These are phyloP conservation scores for Synergus umbraculus DNA, from an alignment of 2,888 invertebrate genomes.

Conservation along the genomic window DNA sequence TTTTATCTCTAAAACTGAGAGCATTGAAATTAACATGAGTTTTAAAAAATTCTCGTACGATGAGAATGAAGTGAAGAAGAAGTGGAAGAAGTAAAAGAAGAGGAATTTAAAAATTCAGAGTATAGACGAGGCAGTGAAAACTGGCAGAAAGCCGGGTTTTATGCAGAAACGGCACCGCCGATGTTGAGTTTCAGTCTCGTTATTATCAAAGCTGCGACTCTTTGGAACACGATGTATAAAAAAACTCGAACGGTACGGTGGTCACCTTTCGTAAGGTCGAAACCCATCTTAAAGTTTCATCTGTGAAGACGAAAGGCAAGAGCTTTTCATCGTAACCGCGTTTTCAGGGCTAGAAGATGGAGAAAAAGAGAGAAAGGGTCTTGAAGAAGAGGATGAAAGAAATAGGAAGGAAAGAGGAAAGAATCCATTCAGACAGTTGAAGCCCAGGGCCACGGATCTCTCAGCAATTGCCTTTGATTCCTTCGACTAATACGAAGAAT, in stretches of 20 bases:
- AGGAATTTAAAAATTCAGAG: neutral
- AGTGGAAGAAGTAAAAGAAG: neutral
- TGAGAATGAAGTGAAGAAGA: too few species aligned
- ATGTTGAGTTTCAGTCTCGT: conserved; percentile 37
- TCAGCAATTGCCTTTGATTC: conserved; percentile 63
- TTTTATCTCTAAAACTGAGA: too few species aligned
- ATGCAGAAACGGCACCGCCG: conserved; percentile 13
- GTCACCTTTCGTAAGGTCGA: conserved; percentile 37
- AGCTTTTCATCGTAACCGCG: conserved; percentile 36
- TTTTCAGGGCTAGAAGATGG: conserved; percentile 27
- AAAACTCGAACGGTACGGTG: conserved; percentile 28
- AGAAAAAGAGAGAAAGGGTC: conserved; percentile 29
- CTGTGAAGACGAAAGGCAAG: conserved; percentile 34
- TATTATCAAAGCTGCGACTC: conserved; percentile 31
- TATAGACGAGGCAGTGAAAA: conserved; percentile 1
- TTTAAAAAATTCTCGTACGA: too few species aligned
- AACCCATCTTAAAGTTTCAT: conserved; percentile 41
- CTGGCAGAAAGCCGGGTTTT: neutral
- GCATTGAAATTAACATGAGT: too few species aligned
- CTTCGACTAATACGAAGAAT: conserved; percentile 58
- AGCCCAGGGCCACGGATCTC: conserved; percentile 51
- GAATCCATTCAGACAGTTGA: conserved; percentile 37
- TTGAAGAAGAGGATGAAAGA: conserved; percentile 37
- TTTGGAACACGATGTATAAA: conserved; percentile 2
- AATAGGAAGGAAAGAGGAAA: conserved; percentile 41